Percentiles rank a stretch among this genome's conserved stretches.
phyloP scores from a whole-genome alignment of 2,888 invertebrate species.

The Drosophila neonasuta region DNA sequence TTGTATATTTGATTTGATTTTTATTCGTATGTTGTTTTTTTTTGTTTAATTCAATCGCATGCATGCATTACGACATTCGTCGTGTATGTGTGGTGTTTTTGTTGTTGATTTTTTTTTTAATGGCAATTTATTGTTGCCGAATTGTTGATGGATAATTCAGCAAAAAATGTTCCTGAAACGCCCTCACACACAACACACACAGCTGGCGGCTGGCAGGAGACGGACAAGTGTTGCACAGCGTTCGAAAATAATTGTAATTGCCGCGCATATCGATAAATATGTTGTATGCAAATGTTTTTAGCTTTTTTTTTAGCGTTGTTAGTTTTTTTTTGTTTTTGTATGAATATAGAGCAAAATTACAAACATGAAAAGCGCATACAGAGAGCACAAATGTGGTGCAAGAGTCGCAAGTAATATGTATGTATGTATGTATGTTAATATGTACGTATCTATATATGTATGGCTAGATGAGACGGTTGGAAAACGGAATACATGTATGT shows the following conservation, averaged over 20 bases:
- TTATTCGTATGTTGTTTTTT: constrained; percentile 7
- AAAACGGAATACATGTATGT: constrained; percentile 39
- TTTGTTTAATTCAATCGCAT: constrained; percentile 25
- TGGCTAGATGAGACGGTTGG: constrained; percentile 63
- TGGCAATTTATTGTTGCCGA: constrained; percentile 53
- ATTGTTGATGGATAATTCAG: constrained; percentile 30
- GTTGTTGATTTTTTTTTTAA: constrained; percentile 28
- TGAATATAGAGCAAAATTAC: constrained; percentile 65
- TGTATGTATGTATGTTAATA: constrained; percentile 28
- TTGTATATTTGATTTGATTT: constrained; percentile 28
- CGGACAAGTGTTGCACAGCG: constrained; percentile 48
- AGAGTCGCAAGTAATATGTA: constrained; percentile 39
- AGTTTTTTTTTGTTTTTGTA: constrained; percentile 18
- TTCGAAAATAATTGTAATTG: constrained; percentile 20
- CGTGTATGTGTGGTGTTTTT: constrained; percentile 37
- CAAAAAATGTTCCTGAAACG: constrained; percentile 38
- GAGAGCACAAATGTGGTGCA: constrained; percentile 59
- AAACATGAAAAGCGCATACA: constrained; percentile 65
- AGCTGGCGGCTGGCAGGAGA: constrained; percentile 36
- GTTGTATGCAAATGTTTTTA: constrained; percentile 22
- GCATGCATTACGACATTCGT: constrained; percentile 39
- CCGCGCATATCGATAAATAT: constrained; percentile 49
- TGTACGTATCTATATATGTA: constrained; percentile 50
- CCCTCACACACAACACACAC: constrained; percentile 17
- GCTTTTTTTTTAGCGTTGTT: constrained; percentile 20